Base-by-base conservation (phyloP, 2,797 vertebrate genomes). In the Cyprinodon diabolis region DNA sequence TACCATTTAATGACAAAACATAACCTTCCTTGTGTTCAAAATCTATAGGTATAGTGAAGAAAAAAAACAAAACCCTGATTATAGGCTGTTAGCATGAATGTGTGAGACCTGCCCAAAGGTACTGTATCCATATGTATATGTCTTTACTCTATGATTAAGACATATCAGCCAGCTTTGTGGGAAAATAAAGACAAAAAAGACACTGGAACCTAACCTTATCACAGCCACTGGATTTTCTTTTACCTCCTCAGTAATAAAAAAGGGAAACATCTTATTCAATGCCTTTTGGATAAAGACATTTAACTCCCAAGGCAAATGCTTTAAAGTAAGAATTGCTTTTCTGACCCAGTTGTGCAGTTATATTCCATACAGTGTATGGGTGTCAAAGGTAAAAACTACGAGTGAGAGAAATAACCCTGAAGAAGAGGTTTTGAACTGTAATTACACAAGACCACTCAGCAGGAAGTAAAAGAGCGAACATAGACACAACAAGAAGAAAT, bases 351-450 rank as follows among this genome's bases (percentile, higher is more conserved):
- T 71, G 77, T 87, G 70, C 63, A 45, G 51, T 68, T 86, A 75
- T 82, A 71, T 47, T 79, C 78, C 88, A 86, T 86, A 86, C 30
- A 30, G 30, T 30, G 30, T 87, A 92, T 82, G 82, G 77, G 79
- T 73, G 85, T 89, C 55, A 84, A 90, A 88, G 79, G 74, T n/a
- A 47, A 77, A 63, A 58, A 69, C 79, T 88, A 82, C 58, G 71
- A 76, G 72, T 77, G 66, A 51, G n/a, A 65, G 73, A 71, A 74
- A 68, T 71, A 40, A 76, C 68, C 52, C 63, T 10, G 25, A 68
- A 23, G 54, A 77, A 68, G 90, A 73, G 77, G 82, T 88, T 80
- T n/a, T 70, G 76, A 72, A 72, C 69, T 49, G 76, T 87, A 82
- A 90, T 82, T 37, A 68, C 43, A 80, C 40, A 56, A 84, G 84